Evolutionary conservation across 2,888 invertebrate genomes (phyloP).

Genomic region (Lobophora halterata): DNA sequence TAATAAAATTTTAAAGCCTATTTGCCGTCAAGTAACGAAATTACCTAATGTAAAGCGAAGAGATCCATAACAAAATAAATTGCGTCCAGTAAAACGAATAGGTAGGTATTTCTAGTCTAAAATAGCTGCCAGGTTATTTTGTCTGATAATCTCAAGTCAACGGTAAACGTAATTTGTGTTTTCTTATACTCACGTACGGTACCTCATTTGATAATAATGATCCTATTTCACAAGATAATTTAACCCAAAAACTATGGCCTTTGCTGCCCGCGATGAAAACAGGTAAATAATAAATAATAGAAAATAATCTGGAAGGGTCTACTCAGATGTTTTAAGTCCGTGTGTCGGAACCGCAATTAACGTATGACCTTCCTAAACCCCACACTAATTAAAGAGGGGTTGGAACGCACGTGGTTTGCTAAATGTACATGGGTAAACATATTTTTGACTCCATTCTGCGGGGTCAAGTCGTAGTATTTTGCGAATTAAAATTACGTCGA

Average conservation of each 20-base stretch:
- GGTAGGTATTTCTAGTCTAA: slow-evolving; percentile 14
- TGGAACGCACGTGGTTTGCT: slow-evolving; percentile 31
- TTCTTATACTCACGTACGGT: too few relatives aligned
- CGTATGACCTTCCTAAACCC: slow-evolving; percentile 46
- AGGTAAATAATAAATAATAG: slow-evolving; percentile 52
- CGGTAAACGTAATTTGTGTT: too few relatives aligned
- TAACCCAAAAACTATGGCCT: slow-evolving; percentile 10
- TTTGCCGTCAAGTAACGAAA: slow-evolving; percentile 56
- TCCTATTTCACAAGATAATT: slow-evolving; percentile 3
- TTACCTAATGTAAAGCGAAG: slow-evolving; percentile 49
- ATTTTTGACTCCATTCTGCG: slow-evolving; percentile 28
- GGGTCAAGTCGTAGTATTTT: slow-evolving; percentile 4
- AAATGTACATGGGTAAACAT: slow-evolving; percentile 30
- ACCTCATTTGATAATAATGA: too few relatives aligned
- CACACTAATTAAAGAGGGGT: slow-evolving; percentile 51
- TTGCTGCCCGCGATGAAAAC: slow-evolving; percentile 26
- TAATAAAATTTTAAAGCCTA: slow-evolving; percentile 68
- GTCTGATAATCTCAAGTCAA: too few relatives aligned
- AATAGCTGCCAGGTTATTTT: slow-evolving; percentile 19
- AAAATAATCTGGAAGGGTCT: slow-evolving; percentile 49
- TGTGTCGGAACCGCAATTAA: slow-evolving; percentile 56
- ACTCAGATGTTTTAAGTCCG: slow-evolving; percentile 49
- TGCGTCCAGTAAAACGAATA: slow-evolving; percentile 30
- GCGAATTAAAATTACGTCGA: too few relatives aligned
- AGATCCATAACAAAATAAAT: slow-evolving; percentile 42